phyloP scores from a whole-genome alignment of 2,888 invertebrate species.

The Acronicta alni region DNA sequence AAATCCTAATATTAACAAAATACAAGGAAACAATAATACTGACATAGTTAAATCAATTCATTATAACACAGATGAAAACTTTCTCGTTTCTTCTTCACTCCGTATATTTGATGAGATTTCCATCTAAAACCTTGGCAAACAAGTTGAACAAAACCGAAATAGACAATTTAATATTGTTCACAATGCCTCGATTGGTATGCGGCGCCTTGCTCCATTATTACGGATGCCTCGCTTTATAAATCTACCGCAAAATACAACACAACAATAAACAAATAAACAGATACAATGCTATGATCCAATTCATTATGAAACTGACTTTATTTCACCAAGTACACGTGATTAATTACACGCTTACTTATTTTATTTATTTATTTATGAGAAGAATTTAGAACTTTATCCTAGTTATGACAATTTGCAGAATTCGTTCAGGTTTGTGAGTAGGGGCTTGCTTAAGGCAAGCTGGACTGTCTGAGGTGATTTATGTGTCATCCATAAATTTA shows the following conservation, averaged over 20 bases:
- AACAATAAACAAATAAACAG: constrained; percentile 27
- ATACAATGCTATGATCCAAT: constrained; percentile 26
- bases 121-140: not conserved
- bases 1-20: too few relatives aligned
- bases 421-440: too few relatives aligned
- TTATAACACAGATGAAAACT: not conserved
- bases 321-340: constrained; percentile 30
- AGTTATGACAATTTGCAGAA: too few relatives aligned
- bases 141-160: not conserved
- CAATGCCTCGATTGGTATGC: constrained; percentile 1
- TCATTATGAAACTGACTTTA: constrained; percentile 23
- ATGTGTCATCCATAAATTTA: too few relatives aligned
- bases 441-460: too few relatives aligned
- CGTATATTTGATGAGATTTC: not conserved
- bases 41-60: not conserved
- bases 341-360: too few relatives aligned
- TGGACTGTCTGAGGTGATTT: too few relatives aligned
- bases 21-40: not conserved
- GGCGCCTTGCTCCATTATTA: constrained; percentile 10
- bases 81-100: not conserved
- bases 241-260: constrained; percentile 14
- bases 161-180: constrained; percentile 3
- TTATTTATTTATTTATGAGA: too few relatives aligned
- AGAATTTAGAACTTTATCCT: too few relatives aligned
- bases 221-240: constrained; percentile 11